Conservation (phyloP, 2,888 invertebrate genomes). For the Perithous albicinctus region DNA sequence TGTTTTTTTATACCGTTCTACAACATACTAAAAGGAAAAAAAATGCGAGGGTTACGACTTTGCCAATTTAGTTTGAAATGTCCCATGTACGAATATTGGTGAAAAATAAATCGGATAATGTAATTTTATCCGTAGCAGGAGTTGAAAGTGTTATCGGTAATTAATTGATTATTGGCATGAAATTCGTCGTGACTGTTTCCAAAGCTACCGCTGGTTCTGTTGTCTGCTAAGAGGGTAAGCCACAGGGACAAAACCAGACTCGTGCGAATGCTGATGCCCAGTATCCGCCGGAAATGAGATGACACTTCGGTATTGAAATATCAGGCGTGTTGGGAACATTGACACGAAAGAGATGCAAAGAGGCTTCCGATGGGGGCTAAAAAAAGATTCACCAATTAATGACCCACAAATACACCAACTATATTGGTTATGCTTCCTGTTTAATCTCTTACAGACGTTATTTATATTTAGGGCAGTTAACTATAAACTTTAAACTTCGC, state of each 20-base stretch:
- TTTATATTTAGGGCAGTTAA: too few relatives aligned
- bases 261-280: not conserved
- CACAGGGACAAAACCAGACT: not conserved
- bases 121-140: too few relatives aligned
- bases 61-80: too few relatives aligned
- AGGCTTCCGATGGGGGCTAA: not conserved
- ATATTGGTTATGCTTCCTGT: not conserved
- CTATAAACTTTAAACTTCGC: too few relatives aligned
- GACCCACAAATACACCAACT: not conserved
- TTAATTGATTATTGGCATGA: not conserved
- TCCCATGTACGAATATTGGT: too few relatives aligned
- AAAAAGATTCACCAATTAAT: not conserved
- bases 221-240: not conserved
- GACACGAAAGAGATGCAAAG: not conserved
- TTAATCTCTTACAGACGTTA: not conserved
- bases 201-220: not conserved
- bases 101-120: too few relatives aligned
- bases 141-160: not conserved
- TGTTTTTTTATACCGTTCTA: too few relatives aligned
- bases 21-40: too few relatives aligned
- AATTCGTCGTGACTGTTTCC: not conserved
- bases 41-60: too few relatives aligned
- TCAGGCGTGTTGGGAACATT: not conserved
- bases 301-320: slow-evolving; percentile 14
- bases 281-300: slow-evolving; percentile 18